Conservation (phyloP, 2,888 invertebrate species). For the Drosophila nr. fundita region DNA sequence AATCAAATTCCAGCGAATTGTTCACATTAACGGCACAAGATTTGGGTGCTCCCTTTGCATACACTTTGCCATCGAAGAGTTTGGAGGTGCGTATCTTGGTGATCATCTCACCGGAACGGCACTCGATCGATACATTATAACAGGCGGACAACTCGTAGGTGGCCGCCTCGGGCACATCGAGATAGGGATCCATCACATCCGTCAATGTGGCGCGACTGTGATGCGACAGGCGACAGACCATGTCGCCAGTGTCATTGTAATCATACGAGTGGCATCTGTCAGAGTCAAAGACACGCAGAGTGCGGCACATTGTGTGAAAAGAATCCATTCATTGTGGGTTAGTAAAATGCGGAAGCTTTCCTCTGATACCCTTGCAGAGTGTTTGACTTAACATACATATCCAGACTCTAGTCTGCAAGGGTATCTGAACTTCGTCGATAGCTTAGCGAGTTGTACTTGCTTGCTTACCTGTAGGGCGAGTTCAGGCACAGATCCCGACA, state of each 20-base stretch:
- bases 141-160: slow-evolving; percentile 96
- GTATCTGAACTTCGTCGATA: not conserved
- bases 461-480: slow-evolving; percentile 90
- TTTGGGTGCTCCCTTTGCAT: slow-evolving; percentile 96
- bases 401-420: not conserved
- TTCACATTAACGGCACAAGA: slow-evolving; percentile 95
- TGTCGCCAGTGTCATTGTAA: slow-evolving; percentile 96
- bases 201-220: slow-evolving; percentile 94
- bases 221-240: slow-evolving; percentile 96
- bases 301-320: slow-evolving; percentile 42
- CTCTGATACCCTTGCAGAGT: not conserved
- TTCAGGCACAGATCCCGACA: slow-evolving; percentile 95
- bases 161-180: slow-evolving; percentile 95
- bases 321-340: not conserved
- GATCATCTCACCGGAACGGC: slow-evolving; percentile 96
- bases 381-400: too few species aligned
- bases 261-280: slow-evolving; percentile 95
- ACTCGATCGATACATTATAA: slow-evolving; percentile 97
- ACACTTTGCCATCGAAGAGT: slow-evolving; percentile 96
- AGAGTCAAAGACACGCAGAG: not conserved
- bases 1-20: slow-evolving; percentile 94
- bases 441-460: not conserved
- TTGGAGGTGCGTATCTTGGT: slow-evolving; percentile 95
- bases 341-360: not conserved
- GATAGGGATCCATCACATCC: slow-evolving; percentile 94